A percentile compares a stretch with the other conserved stretches of the same genome.
These are phyloP conservation scores for Hexactinellida sp. DNA, from an alignment of 37 sponge, comb jelly and placozoan genomes.

Conservation along the genomic window DNA sequence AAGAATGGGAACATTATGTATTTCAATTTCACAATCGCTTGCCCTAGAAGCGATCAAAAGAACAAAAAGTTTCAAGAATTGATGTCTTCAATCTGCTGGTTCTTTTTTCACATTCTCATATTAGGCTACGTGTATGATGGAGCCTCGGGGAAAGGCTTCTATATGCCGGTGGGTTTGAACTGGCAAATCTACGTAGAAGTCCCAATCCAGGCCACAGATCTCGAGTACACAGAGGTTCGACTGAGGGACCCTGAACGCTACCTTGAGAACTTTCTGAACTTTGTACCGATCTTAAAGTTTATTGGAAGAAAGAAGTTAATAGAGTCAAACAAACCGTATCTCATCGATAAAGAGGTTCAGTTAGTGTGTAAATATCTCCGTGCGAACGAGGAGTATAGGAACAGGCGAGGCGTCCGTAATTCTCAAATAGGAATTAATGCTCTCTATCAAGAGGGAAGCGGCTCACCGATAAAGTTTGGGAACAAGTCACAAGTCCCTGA, in stretches of 20 bases:
- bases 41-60: constrained; percentile 18
- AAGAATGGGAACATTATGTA: background rate
- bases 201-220: constrained; percentile 12
- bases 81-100: constrained; percentile 52
- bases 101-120: constrained; percentile 61
- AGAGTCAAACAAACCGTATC: constrained; percentile 31
- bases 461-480: constrained; percentile 14
- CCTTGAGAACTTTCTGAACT: constrained; percentile 37
- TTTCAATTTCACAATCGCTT: constrained; percentile 6
- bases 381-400: constrained; percentile 27
- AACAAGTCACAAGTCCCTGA: constrained; percentile 18
- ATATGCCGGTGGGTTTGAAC: constrained; percentile 35
- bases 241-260: constrained; percentile 19
- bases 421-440: constrained; percentile 33
- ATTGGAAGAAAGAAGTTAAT: constrained; percentile 33
- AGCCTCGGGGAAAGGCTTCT: constrained; percentile 49
- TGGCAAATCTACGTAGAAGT: constrained; percentile 71
- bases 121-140: constrained; percentile 75
- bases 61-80: constrained; percentile 28
- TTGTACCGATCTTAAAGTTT: constrained; percentile 41
- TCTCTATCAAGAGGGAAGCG: constrained; percentile 22
- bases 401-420: background rate
- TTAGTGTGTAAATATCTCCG: constrained; percentile 78
- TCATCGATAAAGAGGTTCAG: constrained; percentile 56
- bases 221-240: constrained; percentile 23